Conservation (phyloP, 1,140 invertebrate genomes). For the Danaus plexippus region DNA sequence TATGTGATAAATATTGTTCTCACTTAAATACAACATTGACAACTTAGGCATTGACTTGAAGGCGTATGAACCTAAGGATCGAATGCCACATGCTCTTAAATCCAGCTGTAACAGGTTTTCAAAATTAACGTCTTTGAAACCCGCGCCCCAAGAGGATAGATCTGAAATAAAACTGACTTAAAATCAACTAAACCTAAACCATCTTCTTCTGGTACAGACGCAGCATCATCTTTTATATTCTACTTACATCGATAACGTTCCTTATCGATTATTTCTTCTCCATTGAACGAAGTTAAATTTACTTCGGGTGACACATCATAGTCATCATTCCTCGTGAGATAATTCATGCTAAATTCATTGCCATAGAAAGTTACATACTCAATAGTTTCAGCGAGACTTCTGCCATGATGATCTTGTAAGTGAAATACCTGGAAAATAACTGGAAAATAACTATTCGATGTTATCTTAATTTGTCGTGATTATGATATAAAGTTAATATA, state of each 20-base stretch:
- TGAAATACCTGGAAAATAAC: conserved; percentile 40
- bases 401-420: conserved; percentile 19
- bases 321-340: not conserved
- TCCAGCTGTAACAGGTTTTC: conserved; percentile 67
- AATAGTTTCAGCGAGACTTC: conserved; percentile 29
- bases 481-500: not conserved
- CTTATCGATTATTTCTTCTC: no score
- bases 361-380: conserved; percentile 56
- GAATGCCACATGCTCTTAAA: conserved; percentile 70
- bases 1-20: conserved; percentile 68
- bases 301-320: no score
- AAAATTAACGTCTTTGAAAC: conserved; percentile 30
- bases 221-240: no score
- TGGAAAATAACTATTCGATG: no score
- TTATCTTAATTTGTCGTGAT: no score
- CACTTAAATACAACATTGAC: conserved; percentile 62
- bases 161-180: conserved; percentile 26
- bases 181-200: not conserved
- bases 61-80: conserved; percentile 42
- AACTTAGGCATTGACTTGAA: conserved; percentile 66
- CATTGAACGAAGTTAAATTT: no score
- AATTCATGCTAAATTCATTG: conserved; percentile 38
- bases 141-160: conserved; percentile 33
- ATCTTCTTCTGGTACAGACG: no score
- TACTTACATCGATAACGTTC: no score